Base-by-base conservation (phyloP, 2,888 invertebrate genomes). In the Drosophila mercatorum region DNA sequence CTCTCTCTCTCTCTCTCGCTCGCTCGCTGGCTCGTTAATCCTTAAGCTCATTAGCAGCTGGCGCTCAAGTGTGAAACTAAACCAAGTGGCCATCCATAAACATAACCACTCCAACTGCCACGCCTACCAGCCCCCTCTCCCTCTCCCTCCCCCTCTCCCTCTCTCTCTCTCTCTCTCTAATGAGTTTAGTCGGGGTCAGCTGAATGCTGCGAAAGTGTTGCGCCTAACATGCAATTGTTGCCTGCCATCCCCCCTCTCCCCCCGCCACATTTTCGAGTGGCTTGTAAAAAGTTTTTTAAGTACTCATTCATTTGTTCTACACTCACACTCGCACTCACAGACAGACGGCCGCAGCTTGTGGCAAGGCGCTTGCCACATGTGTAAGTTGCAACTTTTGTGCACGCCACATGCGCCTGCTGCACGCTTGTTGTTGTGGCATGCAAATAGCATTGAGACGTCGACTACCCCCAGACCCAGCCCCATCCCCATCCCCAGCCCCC, bases 201-300 rank as follows among this genome's bases (percentile, higher is more conserved):
- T 79, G 79, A 79, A 79, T 79, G 79, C 58, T 78, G 73, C 68
- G 75, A 80, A 80, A 80, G 81, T 80, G 80, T 80, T 80, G 72
- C 66, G 70, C 64, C 72, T 75, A 72, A 69, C 80, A 78, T 80
- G 78, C 80, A 75, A 80, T 80, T 78, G 78, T 57, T 26, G 44
- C 22, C 34, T 22, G 22, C 22, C 22, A 2, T 2, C 34, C 2
- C 38, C 38, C 38, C 11, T 11, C 38, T 4, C 12, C 38, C n/a
- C 44, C 52, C 46, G 36, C 36, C 63, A 38, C 52, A 40, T 22
- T 49, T 72, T 26, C n/a, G 73, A 79, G 80, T 80, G 86, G 83
- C 86, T 83, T 83, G 86, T 83, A 84, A 87, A 87, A 84, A 87
- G 87, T 84, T 84, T 51, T 51, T 85, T 77, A 87, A 84, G 84